These are phyloP conservation scores for Archocentrus centrarchus DNA, from an alignment of 2,113 vertebrate genomes.

Conservation along the genomic window DNA sequence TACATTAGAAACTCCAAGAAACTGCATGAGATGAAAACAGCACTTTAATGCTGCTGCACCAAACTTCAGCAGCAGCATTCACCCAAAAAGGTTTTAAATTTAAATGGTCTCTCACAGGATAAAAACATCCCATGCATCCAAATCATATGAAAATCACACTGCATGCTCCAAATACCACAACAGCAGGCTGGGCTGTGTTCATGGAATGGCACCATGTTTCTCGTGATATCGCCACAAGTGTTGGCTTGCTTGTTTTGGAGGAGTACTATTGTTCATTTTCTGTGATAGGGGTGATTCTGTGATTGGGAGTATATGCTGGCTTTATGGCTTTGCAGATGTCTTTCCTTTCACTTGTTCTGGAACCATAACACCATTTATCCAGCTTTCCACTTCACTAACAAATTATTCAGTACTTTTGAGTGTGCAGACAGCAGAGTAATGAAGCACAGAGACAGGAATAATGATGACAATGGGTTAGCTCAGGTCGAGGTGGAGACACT, in stretches of 20 bases:
- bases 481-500: conserved; percentile 35
- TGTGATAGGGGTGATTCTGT: background rate
- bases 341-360: conserved; percentile 1
- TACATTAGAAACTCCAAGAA: background rate
- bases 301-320: background rate
- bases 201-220: background rate
- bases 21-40: background rate
- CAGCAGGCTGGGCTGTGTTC: background rate
- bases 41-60: background rate
- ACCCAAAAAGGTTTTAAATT: background rate
- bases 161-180: background rate
- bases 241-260: background rate
- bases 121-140: conserved; percentile 9
- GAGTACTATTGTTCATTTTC: background rate
- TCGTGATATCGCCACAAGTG: background rate
- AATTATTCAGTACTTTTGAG: background rate
- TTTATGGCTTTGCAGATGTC: background rate
- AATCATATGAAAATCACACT: background rate
- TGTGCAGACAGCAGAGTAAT: conserved; percentile 36
- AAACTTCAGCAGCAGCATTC: background rate
- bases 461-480: conserved; percentile 39
- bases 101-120: background rate
- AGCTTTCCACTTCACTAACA: conserved; percentile 6
- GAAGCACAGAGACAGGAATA: conserved; percentile 38
- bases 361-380: conserved; percentile 23